These are phyloP conservation scores for Andrena camellia DNA, from an alignment of 2,888 invertebrate species.

Conservation along the genomic window DNA sequence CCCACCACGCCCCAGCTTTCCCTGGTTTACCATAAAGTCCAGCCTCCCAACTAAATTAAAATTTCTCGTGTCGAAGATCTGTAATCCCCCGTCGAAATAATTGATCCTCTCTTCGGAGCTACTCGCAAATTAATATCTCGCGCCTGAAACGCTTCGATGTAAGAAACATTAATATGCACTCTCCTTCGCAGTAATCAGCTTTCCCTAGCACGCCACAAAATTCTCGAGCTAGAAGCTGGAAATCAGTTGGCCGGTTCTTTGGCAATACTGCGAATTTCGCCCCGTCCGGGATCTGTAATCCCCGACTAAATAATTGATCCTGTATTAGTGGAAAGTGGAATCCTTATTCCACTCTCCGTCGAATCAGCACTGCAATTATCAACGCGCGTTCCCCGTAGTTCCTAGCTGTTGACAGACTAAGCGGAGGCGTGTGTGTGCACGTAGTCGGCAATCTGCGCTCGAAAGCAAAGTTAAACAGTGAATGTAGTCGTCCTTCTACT, in stretches of 20 bases:
- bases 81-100: too few species aligned
- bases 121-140: constrained; percentile 3
- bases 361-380: background rate
- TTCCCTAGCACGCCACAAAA: background rate
- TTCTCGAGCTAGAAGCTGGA: background rate
- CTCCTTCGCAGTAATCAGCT: background rate
- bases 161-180: background rate
- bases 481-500: constrained; percentile 83
- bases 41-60: too few species aligned
- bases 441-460: constrained; percentile 21
- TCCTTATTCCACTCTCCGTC: background rate
- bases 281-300: background rate
- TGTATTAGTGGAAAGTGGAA: background rate
- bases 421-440: constrained; percentile 18
- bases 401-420: constrained; percentile 16
- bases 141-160: background rate
- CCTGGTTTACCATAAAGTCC: background rate
- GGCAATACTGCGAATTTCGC: too few species aligned
- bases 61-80: too few species aligned
- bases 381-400: constrained; percentile 25
- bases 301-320: background rate
- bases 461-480: constrained; percentile 67
- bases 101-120: background rate
- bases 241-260: background rate
- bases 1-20: background rate